Evolutionary conservation across 2,797 vertebrate genomes (phyloP).

Genomic region (Leucoraja ocellata): DNA sequence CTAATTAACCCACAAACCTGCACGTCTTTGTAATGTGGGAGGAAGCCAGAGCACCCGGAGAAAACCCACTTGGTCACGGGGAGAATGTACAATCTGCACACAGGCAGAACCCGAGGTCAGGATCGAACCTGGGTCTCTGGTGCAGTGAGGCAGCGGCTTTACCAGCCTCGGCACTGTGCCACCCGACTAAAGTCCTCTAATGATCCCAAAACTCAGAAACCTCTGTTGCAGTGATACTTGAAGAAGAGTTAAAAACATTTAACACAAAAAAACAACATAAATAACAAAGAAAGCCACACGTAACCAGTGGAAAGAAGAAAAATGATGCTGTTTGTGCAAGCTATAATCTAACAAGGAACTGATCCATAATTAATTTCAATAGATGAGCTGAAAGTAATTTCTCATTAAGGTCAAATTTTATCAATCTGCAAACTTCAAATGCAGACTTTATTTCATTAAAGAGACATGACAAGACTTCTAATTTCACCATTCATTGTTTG

Average conservation of each 20-base stretch:
- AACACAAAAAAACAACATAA: background rate
- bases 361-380: constrained; percentile 31
- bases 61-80: too few relatives aligned
- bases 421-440: background rate
- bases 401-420: constrained; percentile 16
- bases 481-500: too few relatives aligned
- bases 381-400: constrained; percentile 28
- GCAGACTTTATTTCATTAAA: constrained; percentile 19
- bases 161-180: too few relatives aligned
- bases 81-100: too few relatives aligned
- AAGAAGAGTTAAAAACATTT: background rate
- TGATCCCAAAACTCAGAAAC: background rate
- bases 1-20: too few relatives aligned
- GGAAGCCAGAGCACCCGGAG: too few relatives aligned
- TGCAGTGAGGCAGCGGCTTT: too few relatives aligned
- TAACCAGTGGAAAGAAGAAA: background rate
- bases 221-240: background rate
- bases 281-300: background rate
- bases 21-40: too few relatives aligned
- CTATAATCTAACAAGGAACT: constrained; percentile 22
- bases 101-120: too few relatives aligned
- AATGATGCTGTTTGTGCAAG: background rate
- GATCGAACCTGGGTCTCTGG: too few relatives aligned
- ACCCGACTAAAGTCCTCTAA: too few relatives aligned
- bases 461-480: background rate